Conservation (phyloP, 2,888 invertebrate genomes). For the Steinernema hermaphroditum region DNA sequence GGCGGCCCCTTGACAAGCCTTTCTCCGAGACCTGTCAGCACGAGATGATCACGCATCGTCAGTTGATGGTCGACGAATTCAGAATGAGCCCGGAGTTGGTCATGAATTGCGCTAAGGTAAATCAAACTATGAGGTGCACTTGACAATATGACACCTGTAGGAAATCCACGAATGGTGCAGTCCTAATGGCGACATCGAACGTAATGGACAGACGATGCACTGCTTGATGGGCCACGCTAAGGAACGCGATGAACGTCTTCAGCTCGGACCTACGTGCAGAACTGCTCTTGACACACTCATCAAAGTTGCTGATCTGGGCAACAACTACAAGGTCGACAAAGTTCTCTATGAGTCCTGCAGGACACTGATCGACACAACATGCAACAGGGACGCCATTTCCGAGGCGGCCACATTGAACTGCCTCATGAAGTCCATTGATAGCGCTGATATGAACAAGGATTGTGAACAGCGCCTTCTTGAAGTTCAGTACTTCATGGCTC, state of each 20-base stretch:
- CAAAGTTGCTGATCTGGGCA: conserved; percentile 84
- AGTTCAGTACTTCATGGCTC: conserved; percentile 93
- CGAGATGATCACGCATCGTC: conserved; percentile 88
- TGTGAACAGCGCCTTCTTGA: conserved; percentile 90
- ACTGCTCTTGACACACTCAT: conserved; percentile 42
- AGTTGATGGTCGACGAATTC: conserved; percentile 84
- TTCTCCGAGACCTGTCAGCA: conserved; percentile 77
- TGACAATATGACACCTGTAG: no score
- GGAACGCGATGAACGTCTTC: conserved; percentile 51
- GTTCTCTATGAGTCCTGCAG: conserved; percentile 61
- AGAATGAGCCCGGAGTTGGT: conserved; percentile 89
- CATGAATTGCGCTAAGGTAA: conserved; percentile 76
- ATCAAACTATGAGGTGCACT: no score
- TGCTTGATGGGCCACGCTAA: conserved; percentile 77
- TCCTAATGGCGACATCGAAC: conserved; percentile 68
- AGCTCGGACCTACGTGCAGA: conserved; percentile 55
- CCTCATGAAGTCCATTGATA: conserved; percentile 81
- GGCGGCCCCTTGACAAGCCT: conserved; percentile 40
- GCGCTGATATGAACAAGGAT: conserved; percentile 80
- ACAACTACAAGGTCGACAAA: conserved; percentile 87
- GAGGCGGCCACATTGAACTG: conserved; percentile 78
- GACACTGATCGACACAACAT: conserved; percentile 54
- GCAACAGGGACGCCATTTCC: conserved; percentile 54
- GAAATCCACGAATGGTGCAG: conserved; percentile 75
- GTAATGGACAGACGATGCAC: conserved; percentile 85